phyloP scores from a whole-genome alignment of 2,113 vertebrate genomes.

The Cinclus cinclus region DNA sequence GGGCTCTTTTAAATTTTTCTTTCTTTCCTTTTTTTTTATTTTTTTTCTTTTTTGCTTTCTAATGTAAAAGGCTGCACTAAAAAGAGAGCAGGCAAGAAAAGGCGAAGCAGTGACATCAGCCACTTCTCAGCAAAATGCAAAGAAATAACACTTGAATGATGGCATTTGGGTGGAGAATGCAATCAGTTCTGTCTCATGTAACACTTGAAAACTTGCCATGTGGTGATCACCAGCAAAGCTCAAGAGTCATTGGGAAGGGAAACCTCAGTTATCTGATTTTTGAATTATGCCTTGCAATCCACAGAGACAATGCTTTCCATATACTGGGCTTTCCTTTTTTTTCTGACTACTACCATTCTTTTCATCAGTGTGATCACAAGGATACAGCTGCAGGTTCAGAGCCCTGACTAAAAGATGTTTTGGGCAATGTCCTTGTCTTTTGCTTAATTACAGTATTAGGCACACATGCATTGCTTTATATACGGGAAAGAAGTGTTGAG shows the following conservation, averaged over 20 bases:
- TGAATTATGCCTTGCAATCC: neutral
- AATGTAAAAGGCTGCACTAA: neutral
- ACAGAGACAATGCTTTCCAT: neutral
- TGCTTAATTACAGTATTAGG: neutral
- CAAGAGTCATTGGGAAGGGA: neutral
- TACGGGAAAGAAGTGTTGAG: neutral
- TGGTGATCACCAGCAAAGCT: neutral
- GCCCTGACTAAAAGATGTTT: neutral
- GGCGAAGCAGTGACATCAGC: neutral
- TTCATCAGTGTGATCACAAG: neutral
- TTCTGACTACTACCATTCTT: neutral
- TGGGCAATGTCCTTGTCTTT: neutral
- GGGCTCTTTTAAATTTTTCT: accelerated
- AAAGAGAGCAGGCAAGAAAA: neutral
- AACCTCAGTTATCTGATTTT: neutral
- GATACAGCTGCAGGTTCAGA: neutral
- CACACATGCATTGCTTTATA: neutral
- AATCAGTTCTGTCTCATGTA: neutral
- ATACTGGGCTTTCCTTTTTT: neutral
- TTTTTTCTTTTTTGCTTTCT: neutral
- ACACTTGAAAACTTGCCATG: neutral
- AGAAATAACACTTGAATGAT: neutral
- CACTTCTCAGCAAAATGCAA: neutral
- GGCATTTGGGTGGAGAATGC: neutral
- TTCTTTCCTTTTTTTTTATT: neutral